A percentile compares a stretch with the other conserved stretches of the same genome.
These are phyloP conservation scores for Drosophila emarginata DNA, from an alignment of 2,888 invertebrate species.

Conservation along the genomic window DNA sequence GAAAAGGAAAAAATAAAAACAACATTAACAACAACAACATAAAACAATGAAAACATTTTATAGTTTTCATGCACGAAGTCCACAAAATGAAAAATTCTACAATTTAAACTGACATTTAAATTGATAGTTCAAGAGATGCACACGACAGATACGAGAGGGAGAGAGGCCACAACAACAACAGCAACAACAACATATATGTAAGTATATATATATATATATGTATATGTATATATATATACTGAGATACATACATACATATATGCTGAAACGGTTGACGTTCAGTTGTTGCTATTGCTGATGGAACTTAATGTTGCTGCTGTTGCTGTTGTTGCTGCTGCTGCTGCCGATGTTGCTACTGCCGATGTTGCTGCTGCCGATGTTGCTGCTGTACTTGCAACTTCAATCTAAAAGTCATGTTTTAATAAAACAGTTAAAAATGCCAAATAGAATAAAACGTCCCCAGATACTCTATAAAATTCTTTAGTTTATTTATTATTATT, in stretches of 20 bases:
- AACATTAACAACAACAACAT: conserved; percentile 34
- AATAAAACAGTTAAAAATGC: neutral
- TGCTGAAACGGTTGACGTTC: conserved; percentile 11
- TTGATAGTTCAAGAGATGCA: conserved; percentile 81
- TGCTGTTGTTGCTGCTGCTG: conserved; percentile 38
- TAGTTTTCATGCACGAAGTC: conserved; percentile 77
- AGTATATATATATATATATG: conserved; percentile 14
- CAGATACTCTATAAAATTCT: neutral
- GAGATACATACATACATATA: neutral
- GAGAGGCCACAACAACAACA: conserved; percentile 36
- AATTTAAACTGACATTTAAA: conserved; percentile 81
- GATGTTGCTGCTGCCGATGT: conserved; percentile 49
- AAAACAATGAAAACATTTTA: conserved; percentile 74
- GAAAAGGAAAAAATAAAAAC: conserved; percentile 23
- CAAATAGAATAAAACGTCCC: neutral
- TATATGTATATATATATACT: conserved; percentile 4
- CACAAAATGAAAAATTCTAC: conserved; percentile 79
- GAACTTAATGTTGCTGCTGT: conserved; percentile 36
- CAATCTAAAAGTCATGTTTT: neutral
- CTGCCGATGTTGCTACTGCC: conserved; percentile 29
- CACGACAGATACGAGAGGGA: conserved; percentile 71
- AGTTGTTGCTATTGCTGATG: conserved; percentile 38
- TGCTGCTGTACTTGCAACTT: conserved; percentile 52
- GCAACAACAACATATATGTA: neutral
- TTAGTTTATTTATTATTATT: neutral